Conservation (phyloP, 2,888 invertebrate species). For the Cheilosia grossa region DNA sequence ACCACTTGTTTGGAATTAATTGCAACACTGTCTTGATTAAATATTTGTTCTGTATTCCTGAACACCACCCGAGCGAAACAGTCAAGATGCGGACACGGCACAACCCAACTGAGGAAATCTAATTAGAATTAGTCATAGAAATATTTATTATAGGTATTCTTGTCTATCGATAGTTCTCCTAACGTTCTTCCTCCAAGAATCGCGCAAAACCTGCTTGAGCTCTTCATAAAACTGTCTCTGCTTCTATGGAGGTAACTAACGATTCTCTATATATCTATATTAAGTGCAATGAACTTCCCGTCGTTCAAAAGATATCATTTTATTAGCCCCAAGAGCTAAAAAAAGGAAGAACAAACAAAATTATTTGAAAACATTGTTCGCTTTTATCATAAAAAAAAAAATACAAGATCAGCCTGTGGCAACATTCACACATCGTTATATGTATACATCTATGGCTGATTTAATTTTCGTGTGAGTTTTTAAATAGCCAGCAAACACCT, state of each 20-base stretch:
- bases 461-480: conserved; percentile 39
- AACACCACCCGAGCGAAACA: not conserved
- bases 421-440: not conserved
- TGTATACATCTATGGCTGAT: conserved; percentile 2
- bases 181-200: conserved; percentile 20
- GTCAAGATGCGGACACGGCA: not conserved
- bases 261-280: conserved; percentile 16
- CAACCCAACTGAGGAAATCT: conserved; percentile 1
- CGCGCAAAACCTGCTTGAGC: conserved; percentile 57
- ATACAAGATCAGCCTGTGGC: not conserved
- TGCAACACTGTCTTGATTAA: too few relatives aligned
- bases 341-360: conserved; percentile 10
- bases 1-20: too few relatives aligned
- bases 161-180: conserved; percentile 29
- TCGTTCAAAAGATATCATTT: conserved; percentile 60
- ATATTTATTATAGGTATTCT: conserved; percentile 10
- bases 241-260: conserved; percentile 27
- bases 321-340: conserved; percentile 25
- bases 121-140: conserved; percentile 30
- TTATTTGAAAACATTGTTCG: conserved; percentile 24
- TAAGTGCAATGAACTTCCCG: conserved; percentile 63
- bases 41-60: not conserved
- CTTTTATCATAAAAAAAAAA: conserved; percentile 3
- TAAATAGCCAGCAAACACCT: conserved; percentile 29
- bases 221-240: conserved; percentile 19